These are phyloP conservation scores for Tenualosa thibaudeaui DNA, from an alignment of 2,797 vertebrate genomes.

Conservation along the genomic window DNA sequence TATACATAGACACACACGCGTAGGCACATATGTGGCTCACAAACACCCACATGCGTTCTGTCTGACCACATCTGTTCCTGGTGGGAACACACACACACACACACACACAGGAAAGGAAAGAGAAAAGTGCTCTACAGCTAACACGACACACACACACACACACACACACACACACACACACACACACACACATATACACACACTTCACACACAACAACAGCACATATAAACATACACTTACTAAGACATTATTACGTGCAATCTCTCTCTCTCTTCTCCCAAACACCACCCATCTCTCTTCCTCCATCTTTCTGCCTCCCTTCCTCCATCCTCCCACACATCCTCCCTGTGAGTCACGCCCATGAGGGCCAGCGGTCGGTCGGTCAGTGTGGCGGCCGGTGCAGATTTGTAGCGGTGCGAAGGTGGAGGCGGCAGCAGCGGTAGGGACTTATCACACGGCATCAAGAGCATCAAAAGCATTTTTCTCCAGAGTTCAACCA, in stretches of 20 bases:
- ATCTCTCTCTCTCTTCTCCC: not conserved
- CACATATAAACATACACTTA: constrained; percentile 16
- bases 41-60: not conserved
- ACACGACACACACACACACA: constrained; percentile 55
- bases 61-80: constrained; percentile 36
- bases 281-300: not conserved
- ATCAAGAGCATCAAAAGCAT: constrained; percentile 11
- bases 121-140: constrained; percentile 48
- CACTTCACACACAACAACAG: constrained; percentile 1
- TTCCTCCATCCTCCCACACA: not conserved
- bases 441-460: constrained; percentile 34
- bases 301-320: not conserved
- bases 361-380: not conserved
- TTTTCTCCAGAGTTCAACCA: not conserved
- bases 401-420: constrained; percentile 33
- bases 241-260: not conserved
- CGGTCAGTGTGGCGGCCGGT: not conserved
- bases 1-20: not conserved
- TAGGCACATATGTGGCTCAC: not conserved
- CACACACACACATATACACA: constrained; percentile 10
- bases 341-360: not conserved
- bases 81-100: constrained; percentile 43
- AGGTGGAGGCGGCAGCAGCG: constrained; percentile 12
- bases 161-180: constrained; percentile 42
- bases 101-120: constrained; percentile 40